A percentile compares a stretch with the other conserved stretches of the same genome.
Conservation (phyloP, 2,888 invertebrate genomes). For the Micoletzkya japonica region DNA sequence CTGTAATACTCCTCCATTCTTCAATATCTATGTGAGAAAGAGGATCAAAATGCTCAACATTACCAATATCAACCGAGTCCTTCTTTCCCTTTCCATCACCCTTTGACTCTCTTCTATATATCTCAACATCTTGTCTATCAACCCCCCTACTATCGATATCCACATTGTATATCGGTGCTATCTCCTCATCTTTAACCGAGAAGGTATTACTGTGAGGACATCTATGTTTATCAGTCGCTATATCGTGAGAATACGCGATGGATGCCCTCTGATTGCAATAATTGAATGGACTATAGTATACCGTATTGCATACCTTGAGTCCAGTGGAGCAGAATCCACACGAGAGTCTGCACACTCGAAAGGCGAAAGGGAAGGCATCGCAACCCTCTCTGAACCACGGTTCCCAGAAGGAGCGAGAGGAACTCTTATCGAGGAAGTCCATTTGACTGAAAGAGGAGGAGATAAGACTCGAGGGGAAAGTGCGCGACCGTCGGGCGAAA, state of each 20-base stretch:
- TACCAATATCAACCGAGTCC: no score
- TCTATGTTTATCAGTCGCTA: constrained; percentile 37
- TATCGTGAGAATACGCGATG: constrained; percentile 39
- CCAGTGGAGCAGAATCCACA: constrained; percentile 57
- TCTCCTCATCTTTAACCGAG: constrained; percentile 15
- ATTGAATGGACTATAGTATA: not conserved
- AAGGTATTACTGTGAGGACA: constrained; percentile 30
- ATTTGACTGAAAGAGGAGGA: constrained; percentile 7
- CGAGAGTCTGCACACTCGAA: constrained; percentile 53
- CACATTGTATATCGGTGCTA: not conserved
- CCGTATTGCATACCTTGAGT: constrained; percentile 9
- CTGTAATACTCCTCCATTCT: constrained; percentile 34
- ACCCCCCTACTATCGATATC: no score
- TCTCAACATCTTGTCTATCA: no score
- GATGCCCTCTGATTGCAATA: constrained; percentile 2
- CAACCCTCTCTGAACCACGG: constrained; percentile 38
- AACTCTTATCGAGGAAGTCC: not conserved
- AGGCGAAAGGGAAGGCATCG: constrained; percentile 55
- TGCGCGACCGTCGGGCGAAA: constrained; percentile 34
- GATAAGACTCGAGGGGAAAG: no score
- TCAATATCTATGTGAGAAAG: constrained; percentile 37
- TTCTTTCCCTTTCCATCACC: no score
- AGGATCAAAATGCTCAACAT: constrained; percentile 40
- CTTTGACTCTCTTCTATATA: no score
- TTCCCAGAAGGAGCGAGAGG: constrained; percentile 17